These are phyloP conservation scores for Dermatophagoides farinae DNA, from an alignment of 1,140 invertebrate species.

Conservation along the genomic window DNA sequence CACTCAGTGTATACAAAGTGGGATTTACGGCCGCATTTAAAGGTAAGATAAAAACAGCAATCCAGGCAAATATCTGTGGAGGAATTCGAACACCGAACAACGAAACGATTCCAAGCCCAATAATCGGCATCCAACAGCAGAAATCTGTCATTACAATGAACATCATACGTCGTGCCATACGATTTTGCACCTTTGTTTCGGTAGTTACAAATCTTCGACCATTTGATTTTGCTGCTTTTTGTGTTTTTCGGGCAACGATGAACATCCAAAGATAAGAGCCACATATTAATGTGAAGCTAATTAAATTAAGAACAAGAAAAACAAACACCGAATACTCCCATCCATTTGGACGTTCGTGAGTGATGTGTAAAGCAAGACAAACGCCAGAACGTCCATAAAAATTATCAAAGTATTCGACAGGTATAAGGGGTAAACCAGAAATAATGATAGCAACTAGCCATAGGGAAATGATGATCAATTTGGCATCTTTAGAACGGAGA, in stretches of 20 bases:
- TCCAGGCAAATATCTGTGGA: slow-evolving; percentile 29
- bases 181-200: slow-evolving; percentile 34
- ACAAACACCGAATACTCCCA: slow-evolving; percentile 39
- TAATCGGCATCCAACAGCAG: slow-evolving; percentile 44
- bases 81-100: slow-evolving; percentile 13
- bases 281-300: slow-evolving; percentile 33
- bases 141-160: slow-evolving; percentile 36
- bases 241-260: slow-evolving; percentile 30
- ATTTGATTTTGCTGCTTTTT: slow-evolving; percentile 25
- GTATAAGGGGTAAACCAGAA: slow-evolving; percentile 29
- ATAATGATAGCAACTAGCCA: slow-evolving; percentile 39
- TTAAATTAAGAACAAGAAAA: slow-evolving; percentile 33
- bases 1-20: slow-evolving; percentile 33
- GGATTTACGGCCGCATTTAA: slow-evolving; percentile 37
- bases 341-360: slow-evolving; percentile 31
- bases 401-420: slow-evolving; percentile 18
- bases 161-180: slow-evolving; percentile 35
- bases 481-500: slow-evolving; percentile 35
- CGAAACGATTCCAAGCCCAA: slow-evolving; percentile 23
- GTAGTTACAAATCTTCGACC: slow-evolving; percentile 6
- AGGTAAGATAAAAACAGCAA: slow-evolving; percentile 36
- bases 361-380: slow-evolving; percentile 37
- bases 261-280: slow-evolving; percentile 37
- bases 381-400: slow-evolving; percentile 39
- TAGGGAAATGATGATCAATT: slow-evolving; percentile 33